Conservation (phyloP, 2,888 invertebrate species). For the Eupeodes latifasciatus region DNA sequence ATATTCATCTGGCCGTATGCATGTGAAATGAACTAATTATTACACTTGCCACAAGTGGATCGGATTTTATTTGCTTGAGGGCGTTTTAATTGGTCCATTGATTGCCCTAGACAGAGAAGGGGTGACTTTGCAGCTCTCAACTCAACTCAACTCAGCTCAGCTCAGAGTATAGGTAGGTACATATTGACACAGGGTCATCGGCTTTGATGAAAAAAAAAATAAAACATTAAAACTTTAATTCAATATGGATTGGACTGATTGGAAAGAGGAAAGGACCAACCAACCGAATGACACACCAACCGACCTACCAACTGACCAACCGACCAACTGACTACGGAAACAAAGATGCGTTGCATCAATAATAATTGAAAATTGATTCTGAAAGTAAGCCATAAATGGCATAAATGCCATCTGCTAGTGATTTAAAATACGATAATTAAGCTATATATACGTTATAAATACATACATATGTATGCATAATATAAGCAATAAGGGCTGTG, state of each 20-base stretch:
- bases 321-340: not conserved
- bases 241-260: slow-evolving; percentile 47
- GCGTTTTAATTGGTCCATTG: slow-evolving; percentile 68
- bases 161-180: not conserved
- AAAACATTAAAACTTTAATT: slow-evolving; percentile 67
- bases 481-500: not conserved
- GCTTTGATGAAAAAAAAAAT: slow-evolving; percentile 52
- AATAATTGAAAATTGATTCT: slow-evolving; percentile 63
- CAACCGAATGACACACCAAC: not conserved
- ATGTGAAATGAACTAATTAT: slow-evolving; percentile 70
- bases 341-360: slow-evolving; percentile 11
- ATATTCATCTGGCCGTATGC: slow-evolving; percentile 19
- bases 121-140: not conserved
- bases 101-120: slow-evolving; percentile 49
- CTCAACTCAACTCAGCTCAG: not conserved
- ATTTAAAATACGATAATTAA: slow-evolving; percentile 41
- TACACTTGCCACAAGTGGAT: slow-evolving; percentile 73
- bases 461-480: not conserved
- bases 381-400: slow-evolving; percentile 43
- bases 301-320: not conserved
- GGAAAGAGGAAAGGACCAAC: not conserved
- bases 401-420: slow-evolving; percentile 62
- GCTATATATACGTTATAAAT: slow-evolving; percentile 40
- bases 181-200: slow-evolving; percentile 46
- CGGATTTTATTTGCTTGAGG: slow-evolving; percentile 72